Evolutionary conservation across 2,797 vertebrate genomes (phyloP).

Genomic region (Lutjanus argentimaculatus): DNA sequence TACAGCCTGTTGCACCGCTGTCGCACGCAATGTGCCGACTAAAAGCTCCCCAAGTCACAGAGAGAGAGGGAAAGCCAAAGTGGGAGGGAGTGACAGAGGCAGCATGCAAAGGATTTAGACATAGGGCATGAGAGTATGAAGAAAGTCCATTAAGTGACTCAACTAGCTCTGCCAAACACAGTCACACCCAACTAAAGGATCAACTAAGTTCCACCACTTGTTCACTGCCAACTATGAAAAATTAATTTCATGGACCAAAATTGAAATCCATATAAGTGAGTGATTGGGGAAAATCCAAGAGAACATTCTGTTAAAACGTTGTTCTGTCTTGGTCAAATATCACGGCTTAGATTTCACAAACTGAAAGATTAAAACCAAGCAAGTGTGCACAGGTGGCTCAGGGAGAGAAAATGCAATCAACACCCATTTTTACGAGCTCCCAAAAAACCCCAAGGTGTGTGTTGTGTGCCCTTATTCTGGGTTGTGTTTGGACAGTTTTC

Average conservation of each 20-base stretch:
- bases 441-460: conserved; percentile 38
- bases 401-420: conserved; percentile 51
- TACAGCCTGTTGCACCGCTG: conserved; percentile 54
- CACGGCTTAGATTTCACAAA: conserved; percentile 39
- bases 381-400: conserved; percentile 41
- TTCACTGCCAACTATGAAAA: conserved; percentile 47
- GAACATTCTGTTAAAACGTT: conserved; percentile 22
- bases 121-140: conserved; percentile 27
- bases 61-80: conserved; percentile 58
- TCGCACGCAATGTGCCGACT: conserved; percentile 76
- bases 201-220: conserved; percentile 41
- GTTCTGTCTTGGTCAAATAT: conserved; percentile 33
- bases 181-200: conserved; percentile 62
- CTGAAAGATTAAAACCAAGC: conserved; percentile 37
- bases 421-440: conserved; percentile 56
- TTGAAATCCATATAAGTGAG: conserved; percentile 44
- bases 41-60: conserved; percentile 70
- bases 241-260: conserved; percentile 58
- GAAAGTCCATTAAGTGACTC: conserved; percentile 60
- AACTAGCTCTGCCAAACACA: conserved; percentile 52
- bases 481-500: conserved; percentile 45
- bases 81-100: conserved; percentile 43
- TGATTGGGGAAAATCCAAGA: conserved; percentile 48
- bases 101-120: conserved; percentile 58
- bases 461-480: conserved; percentile 53